Evolutionary conservation across 2,888 invertebrate species (phyloP).

Genomic region (Limenitis camilla): DNA sequence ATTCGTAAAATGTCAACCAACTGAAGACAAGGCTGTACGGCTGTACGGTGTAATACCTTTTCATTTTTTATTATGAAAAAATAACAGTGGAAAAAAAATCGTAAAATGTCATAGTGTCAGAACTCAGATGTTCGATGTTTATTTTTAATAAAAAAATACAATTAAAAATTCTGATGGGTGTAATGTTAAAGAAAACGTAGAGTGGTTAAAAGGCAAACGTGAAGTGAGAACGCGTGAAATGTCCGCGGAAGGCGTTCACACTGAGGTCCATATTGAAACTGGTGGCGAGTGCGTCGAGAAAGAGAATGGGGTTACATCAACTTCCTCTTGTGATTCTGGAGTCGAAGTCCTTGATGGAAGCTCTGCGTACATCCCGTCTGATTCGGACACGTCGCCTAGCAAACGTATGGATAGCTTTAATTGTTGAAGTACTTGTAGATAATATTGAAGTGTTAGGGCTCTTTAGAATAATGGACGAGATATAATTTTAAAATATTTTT

Average conservation of each 20-base stretch:
- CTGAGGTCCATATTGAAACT: constrained; percentile 39
- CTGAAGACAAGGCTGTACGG: too few relatives aligned
- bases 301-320: constrained; percentile 40
- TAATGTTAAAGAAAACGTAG: constrained; percentile 26
- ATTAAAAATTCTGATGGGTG: constrained; percentile 40
- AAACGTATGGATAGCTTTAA: constrained; percentile 22
- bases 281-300: constrained; percentile 47
- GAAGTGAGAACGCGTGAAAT: constrained; percentile 33
- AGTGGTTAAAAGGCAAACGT: constrained; percentile 23
- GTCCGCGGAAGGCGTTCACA: constrained; percentile 40
- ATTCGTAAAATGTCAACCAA: too few relatives aligned
- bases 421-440: too few relatives aligned
- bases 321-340: constrained; percentile 47
- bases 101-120: constrained; percentile 17
- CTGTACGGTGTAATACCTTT: too few relatives aligned
- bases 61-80: too few relatives aligned
- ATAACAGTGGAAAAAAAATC: too few relatives aligned
- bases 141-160: constrained; percentile 42
- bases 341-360: constrained; percentile 39
- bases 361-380: constrained; percentile 32
- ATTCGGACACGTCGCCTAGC: constrained; percentile 36
- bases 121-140: constrained; percentile 42
- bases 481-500: too few relatives aligned
- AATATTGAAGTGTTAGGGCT: too few relatives aligned
- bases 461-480: too few relatives aligned